Base-by-base conservation (phyloP, 2,888 invertebrate species). In the Tenthredo distinguenda region DNA sequence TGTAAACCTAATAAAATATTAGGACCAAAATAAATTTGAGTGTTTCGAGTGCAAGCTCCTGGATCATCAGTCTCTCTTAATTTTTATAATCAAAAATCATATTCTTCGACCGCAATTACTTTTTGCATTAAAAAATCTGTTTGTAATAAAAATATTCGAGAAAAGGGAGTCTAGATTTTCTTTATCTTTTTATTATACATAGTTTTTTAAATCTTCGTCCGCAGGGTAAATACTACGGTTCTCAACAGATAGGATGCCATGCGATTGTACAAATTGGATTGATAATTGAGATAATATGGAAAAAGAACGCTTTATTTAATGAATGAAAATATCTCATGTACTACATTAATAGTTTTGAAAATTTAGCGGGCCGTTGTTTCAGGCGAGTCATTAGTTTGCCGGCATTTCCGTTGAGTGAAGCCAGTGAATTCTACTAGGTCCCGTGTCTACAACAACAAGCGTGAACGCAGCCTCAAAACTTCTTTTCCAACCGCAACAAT, bases 401-500 rank as follows among this genome's bases (percentile, higher is more conserved):
- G 58, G 37, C 6, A 81, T 26, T 81, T 81, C 81, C 81, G 81
- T 18, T 40, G 58, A 18, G 81, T 58, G n/a, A 62, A 50, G 1
- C 1, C 18, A 81, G 81, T 26, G 4, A 40, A 37, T 40, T 4
- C n/a, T 18, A 15, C 15, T n/a, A 2, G 40, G 21, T 40, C 37
- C 58, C 62, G 81, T 37, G 40, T 81, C 26, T 4, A 77, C 47
- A n/a, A 77, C 18, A 34, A 81, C 21, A 15, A 31, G 31, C 9
- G 86, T 79, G 68, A 85, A 85, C 71, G 55, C 65, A 74, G 71
- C 50, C 58, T 71, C 21, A 47, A 58, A 84, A 86, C 71, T 91
- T 88, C 88, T 90, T 89, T 90, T 87, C 87, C 83, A 31, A 84
- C 71, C 86, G 88, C 84, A 89, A 91, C 87, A 87, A 92, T 92